phyloP scores from a whole-genome alignment of 2,888 invertebrate species.

The Morinoia aosen region DNA sequence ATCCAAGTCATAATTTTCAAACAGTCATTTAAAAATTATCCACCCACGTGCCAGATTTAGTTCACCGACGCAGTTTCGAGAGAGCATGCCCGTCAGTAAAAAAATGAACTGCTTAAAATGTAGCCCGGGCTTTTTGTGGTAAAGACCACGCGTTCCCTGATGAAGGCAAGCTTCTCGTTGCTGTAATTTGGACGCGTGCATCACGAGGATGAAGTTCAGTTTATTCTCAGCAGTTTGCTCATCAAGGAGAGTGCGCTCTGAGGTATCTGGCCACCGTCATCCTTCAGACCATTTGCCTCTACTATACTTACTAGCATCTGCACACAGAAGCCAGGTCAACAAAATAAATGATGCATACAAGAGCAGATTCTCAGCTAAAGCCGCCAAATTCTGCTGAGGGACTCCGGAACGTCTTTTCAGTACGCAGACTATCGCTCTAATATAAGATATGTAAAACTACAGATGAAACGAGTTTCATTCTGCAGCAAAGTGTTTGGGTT shows the following conservation, averaged over 20 bases:
- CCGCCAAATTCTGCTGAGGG: not conserved
- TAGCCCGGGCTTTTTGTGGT: not conserved
- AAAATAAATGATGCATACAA: not conserved
- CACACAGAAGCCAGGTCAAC: not conserved
- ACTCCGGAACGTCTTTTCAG: not conserved
- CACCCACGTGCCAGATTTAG: not conserved
- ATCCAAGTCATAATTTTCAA: not conserved
- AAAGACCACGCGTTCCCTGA: not conserved
- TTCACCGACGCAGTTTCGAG: no score
- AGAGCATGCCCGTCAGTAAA: not conserved
- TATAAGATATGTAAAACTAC: no score
- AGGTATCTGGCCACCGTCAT: not conserved
- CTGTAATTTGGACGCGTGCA: not conserved
- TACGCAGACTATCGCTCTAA: no score
- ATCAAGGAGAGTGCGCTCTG: conserved; percentile 29
- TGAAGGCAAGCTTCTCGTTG: not conserved
- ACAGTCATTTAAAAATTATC: no score
- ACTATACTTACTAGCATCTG: not conserved
- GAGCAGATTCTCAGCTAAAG: not conserved
- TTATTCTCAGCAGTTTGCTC: conserved; percentile 19
- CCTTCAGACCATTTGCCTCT: conserved; percentile 3
- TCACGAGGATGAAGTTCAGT: not conserved
- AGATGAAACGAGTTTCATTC: no score
- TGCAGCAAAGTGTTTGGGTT: no score
- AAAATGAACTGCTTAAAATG: not conserved